phyloP scores from a whole-genome alignment of 2,888 invertebrate species.

The Neria commutata region DNA sequence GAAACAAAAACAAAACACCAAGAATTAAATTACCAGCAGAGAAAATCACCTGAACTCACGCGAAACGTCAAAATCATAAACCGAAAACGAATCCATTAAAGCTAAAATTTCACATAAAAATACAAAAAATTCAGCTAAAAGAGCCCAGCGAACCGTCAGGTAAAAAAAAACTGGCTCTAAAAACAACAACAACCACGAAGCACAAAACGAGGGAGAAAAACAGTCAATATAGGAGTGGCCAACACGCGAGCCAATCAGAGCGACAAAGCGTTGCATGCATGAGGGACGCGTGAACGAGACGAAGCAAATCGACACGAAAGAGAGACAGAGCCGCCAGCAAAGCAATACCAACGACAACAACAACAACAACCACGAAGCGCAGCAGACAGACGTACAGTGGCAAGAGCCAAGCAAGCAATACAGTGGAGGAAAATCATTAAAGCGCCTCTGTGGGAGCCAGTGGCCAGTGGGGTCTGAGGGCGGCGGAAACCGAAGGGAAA shows the following conservation, averaged over 20 bases:
- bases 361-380: background rate
- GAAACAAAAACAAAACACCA: background rate
- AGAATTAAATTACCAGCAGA: conserved; percentile 9
- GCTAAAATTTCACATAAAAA: background rate
- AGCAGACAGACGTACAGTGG: conserved; percentile 1
- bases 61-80: conserved; percentile 15
- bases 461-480: too few relatives aligned
- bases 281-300: conserved; percentile 17
- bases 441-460: background rate
- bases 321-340: conserved; percentile 10
- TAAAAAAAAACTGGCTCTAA: background rate
- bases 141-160: background rate
- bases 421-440: background rate
- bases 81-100: background rate
- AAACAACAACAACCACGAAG: conserved; percentile 12
- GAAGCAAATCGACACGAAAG: conserved; percentile 6
- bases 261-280: conserved; percentile 12
- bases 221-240: conserved; percentile 35
- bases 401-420: background rate
- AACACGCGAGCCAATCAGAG: conserved; percentile 34
- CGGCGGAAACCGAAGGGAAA: background rate
- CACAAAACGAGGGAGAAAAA: conserved; percentile 7
- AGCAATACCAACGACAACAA: conserved; percentile 5
- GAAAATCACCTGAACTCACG: conserved; percentile 28
- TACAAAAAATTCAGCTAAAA: background rate